phyloP scores from a whole-genome alignment of 2,797 vertebrate genomes.

The Pantherophis alleghaniensis region DNA sequence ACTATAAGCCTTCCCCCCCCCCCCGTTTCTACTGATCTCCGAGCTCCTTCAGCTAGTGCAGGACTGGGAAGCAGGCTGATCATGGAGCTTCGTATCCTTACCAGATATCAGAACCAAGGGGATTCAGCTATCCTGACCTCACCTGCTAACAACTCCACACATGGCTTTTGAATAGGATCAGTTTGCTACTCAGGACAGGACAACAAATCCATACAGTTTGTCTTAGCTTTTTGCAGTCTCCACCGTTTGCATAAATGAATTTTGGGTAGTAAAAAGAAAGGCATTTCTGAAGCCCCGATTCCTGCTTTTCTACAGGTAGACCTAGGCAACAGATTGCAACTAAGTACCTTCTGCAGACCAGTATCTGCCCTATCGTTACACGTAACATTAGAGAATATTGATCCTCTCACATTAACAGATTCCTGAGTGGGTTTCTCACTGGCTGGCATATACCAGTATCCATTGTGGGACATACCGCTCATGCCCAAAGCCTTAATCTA shows the following conservation, averaged over 20 bases:
- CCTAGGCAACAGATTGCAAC: neutral
- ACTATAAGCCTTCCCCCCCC: neutral
- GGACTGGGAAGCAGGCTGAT: neutral
- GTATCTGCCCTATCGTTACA: neutral
- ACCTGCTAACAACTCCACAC: neutral
- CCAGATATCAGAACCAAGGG: neutral
- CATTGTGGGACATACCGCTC: neutral
- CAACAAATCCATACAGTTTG: neutral
- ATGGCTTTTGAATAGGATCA: neutral
- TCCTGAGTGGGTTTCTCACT: neutral
- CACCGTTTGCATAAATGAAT: neutral
- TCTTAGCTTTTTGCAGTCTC: neutral
- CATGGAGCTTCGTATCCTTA: neutral
- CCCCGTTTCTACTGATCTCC: neutral
- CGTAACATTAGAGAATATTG: neutral
- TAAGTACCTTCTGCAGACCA: neutral
- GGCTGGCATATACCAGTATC: neutral
- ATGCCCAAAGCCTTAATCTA: neutral
- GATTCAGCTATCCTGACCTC: neutral
- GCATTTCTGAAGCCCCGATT: neutral
- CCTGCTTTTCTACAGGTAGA: neutral
- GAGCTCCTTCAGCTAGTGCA: neutral
- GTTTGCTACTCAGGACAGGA: neutral
- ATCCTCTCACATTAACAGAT: neutral
- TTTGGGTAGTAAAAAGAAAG: neutral